Evolutionary conservation across 2,113 vertebrate species (phyloP), one percentile per base, ranked within the genome.

Genomic region (Myrmecophaga tridactyla): DNA sequence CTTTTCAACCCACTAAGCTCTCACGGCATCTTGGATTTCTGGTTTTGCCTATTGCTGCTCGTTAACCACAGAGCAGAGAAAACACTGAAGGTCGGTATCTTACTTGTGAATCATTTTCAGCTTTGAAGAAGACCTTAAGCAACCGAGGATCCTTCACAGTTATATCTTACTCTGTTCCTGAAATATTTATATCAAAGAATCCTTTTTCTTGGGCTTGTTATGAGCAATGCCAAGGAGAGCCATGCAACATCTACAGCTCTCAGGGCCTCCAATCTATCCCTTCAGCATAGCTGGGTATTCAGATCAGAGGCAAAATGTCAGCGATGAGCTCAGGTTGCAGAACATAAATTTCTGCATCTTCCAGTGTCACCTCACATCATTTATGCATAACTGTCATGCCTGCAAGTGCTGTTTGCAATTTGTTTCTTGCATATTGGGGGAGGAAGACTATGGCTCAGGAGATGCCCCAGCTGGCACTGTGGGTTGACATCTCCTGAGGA

Each of bases 111-210:
- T 91, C 23, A 15, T 67, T 76, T 51, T 65, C 63, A 86, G 90
- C 82, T 76, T 46, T 56, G 80, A 91, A 43, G 63, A 83, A 29
- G 85, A 67, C 75, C 81, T 56, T 48, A 14, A 41, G 73, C 51
- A 63, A 86, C n/a, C 13, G 39, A 86, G 18, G 87, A 69, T 83
- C 70, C 76, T 75, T 67, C 29, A 82, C 70, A 58, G 20, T 83
- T 62, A 96, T 63, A 72, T 72, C 41, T 93, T 81, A 36, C n/a
- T 46, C 63, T 92, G 78, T 51, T 73, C 58, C 78, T 76, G 36
- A 89, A 92, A 92, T 21, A 56, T 48, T 63, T 36, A 58, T 65
- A 70, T 36, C 46, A 6, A 81, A 82, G 67, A 53, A 11, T 41
- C 46, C 15, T 69, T 72, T 83, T n/a, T 29, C 3, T 23, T 23